phyloP scores from a whole-genome alignment of 2,113 vertebrate species.

The Falco punctatus region DNA sequence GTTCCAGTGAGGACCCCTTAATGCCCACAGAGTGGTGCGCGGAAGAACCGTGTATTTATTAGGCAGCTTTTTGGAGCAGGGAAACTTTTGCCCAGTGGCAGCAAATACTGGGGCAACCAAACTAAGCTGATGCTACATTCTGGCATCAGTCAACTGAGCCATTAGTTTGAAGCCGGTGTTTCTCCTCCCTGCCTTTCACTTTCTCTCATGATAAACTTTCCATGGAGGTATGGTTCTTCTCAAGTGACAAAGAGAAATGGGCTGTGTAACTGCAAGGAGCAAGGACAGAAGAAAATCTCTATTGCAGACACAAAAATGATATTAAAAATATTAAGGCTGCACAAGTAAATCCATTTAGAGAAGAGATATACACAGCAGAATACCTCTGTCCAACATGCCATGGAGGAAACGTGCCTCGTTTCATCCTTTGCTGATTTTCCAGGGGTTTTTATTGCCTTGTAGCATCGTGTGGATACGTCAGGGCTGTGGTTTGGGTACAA shows the following conservation, averaged over 20 bases:
- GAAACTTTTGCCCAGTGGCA: background rate
- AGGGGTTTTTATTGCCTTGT: background rate
- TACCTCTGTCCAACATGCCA: background rate
- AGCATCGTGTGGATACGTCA: background rate
- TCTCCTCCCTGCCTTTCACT: conserved; percentile 27
- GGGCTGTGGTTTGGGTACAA: background rate
- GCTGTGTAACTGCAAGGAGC: background rate
- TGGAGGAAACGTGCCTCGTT: background rate
- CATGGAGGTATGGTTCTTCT: background rate
- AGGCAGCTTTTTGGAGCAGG: background rate
- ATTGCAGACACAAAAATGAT: conserved; percentile 1
- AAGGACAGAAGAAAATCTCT: conserved; percentile 52
- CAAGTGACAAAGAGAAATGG: conserved; percentile 58
- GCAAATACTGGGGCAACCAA: background rate
- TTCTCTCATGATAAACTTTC: conserved; percentile 45
- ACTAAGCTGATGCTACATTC: background rate
- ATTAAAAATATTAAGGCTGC: conserved; percentile 36
- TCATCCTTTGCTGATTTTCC: background rate
- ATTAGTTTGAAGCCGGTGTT: conserved; percentile 20
- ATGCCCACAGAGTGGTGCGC: background rate
- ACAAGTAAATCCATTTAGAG: conserved; percentile 13
- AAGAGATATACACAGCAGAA: background rate
- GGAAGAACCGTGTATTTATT: background rate
- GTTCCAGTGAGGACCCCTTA: background rate
- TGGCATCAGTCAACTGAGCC: conserved; percentile 11